These are phyloP conservation scores for Ptilonorhynchus violaceus DNA, from an alignment of 2,113 vertebrate genomes.

Conservation along the genomic window DNA sequence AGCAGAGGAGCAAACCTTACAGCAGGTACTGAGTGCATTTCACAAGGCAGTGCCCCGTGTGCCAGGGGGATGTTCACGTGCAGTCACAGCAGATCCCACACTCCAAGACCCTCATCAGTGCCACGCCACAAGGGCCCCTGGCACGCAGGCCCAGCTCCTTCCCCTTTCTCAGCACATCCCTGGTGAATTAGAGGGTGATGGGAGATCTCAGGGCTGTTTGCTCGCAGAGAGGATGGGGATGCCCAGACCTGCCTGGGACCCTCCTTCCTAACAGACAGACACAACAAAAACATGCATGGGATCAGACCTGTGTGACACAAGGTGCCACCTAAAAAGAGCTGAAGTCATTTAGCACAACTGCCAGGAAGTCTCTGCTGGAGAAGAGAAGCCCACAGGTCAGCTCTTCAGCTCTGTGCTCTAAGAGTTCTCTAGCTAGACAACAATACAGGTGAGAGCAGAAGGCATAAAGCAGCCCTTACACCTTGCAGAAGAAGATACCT, in stretches of 20 bases:
- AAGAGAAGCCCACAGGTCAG: neutral
- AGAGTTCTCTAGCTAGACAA: neutral
- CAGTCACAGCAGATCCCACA: neutral
- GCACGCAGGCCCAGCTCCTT: neutral
- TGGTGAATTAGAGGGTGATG: neutral
- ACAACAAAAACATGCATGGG: neutral
- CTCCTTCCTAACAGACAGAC: neutral
- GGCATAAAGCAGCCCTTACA: neutral
- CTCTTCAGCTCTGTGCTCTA: neutral
- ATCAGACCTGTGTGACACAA: neutral
- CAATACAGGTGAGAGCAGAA: neutral
- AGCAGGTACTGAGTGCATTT: neutral
- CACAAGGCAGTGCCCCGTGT: neutral
- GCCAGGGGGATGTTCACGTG: rapidly evolving
- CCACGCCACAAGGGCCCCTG: neutral
- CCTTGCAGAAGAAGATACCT: neutral
- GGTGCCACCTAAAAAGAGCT: neutral
- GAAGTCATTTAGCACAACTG: neutral
- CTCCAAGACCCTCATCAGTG: neutral
- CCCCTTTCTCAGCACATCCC: neutral
- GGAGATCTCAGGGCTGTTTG: neutral
- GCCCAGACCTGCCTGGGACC: neutral
- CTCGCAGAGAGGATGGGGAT: neutral
- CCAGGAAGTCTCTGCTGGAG: neutral
- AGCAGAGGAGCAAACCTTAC: neutral